Percentiles rank a stretch among this genome's conserved stretches.
Conservation (phyloP, 2,888 invertebrate species). For the Stegophylla sp. region DNA sequence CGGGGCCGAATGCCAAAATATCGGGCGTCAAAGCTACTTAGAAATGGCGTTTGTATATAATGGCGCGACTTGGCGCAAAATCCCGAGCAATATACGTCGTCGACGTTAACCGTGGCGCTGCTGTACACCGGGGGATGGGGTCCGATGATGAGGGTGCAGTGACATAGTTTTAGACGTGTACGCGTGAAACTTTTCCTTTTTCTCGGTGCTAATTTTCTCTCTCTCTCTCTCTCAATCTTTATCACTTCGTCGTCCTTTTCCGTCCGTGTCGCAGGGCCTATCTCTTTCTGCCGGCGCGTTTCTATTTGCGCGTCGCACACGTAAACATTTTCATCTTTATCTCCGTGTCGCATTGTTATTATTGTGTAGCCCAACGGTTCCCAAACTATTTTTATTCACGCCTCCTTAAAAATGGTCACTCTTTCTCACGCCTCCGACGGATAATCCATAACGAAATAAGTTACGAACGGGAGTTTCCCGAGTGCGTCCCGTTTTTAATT, state of each 20-base stretch:
- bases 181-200: slow-evolving; percentile 18
- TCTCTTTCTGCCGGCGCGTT: too few relatives aligned
- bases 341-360: too few relatives aligned
- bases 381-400: too few relatives aligned
- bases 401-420: too few relatives aligned
- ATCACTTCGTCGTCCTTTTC: background rate
- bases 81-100: slow-evolving; percentile 40
- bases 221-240: background rate
- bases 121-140: background rate
- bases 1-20: slow-evolving; percentile 52
- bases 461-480: too few relatives aligned
- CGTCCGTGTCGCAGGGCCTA: too few relatives aligned
- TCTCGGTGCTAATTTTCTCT: background rate
- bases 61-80: slow-evolving; percentile 44
- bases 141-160: background rate
- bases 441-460: too few relatives aligned
- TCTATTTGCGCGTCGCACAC: too few relatives aligned
- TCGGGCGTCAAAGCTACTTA: slow-evolving; percentile 47
- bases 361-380: too few relatives aligned
- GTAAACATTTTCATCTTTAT: too few relatives aligned
- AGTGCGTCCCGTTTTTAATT: too few relatives aligned
- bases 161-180: slow-evolving; percentile 19
- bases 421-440: too few relatives aligned
- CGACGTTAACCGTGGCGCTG: slow-evolving; percentile 32
- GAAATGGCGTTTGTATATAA: slow-evolving; percentile 27